Evolutionary conservation across 2,797 vertebrate genomes (phyloP), one percentile per base, ranked within the genome.

Genomic region (Menidia menidia): DNA sequence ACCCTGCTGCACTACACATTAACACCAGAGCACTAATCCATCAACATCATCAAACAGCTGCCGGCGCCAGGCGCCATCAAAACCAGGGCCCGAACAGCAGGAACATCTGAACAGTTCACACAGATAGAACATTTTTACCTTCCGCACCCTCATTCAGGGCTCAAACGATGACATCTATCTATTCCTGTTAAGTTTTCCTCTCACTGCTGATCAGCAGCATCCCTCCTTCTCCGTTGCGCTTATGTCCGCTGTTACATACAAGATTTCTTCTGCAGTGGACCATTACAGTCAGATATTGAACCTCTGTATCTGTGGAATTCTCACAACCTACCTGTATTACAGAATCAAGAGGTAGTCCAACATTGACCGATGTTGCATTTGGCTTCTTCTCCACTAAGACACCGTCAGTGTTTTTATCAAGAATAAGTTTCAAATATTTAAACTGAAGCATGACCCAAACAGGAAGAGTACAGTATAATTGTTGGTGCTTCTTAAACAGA

Each of bases 41-140:
- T 92, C 90, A 88, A 66, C 83, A 78, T 85, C 77, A 87, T 80
- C 84, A 85, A 87, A 84, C 86, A 86, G 75, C 41, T 30, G 6
- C 68, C 68, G 77, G 73, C 78, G 87, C 71, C 84, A 87, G 80
- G 55, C 64, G 1, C 60, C 64, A 41, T 83, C 76, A 73, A 77
- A 88, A 76, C 79, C 83, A 87, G 74, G 60, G 71, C 71, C 80
- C 25, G 74, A n/a, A 77, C 71, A 62, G 71, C 54, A 66, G 59
- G 42, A 68, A 81, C 78, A 74, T 80, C 80, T 39, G 32, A 55
- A 56, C 41, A 8, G 73, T 62, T 75, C 71, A 59, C 19, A 43
- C 51, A 62, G 13, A 45, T 19, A 39, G 45, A 52, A 39, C 35
- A 39, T 39, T 6, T 39, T 39, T 25, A 25, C 25, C 25, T 25